Conservation (phyloP, 1,140 invertebrate species). For the Sminthurinus signatus region DNA sequence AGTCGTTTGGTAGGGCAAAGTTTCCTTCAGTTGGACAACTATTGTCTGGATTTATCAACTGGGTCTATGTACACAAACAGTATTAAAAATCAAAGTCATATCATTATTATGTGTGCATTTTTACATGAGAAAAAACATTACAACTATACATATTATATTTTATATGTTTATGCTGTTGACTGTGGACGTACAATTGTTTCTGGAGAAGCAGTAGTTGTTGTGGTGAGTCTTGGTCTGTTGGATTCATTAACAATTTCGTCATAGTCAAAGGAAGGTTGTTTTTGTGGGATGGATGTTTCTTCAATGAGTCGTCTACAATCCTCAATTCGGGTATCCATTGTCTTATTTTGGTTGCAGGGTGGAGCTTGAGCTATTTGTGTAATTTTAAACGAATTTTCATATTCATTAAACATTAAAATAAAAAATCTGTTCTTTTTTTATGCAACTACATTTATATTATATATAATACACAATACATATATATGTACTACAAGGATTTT, state of each 20-base stretch:
- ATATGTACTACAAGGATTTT: not conserved
- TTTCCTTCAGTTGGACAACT: constrained; percentile 17
- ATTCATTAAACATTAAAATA: not conserved
- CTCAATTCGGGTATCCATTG: not conserved
- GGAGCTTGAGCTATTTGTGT: constrained; percentile 13
- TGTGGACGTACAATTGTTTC: not conserved
- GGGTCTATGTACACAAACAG: not conserved
- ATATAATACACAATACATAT: not conserved
- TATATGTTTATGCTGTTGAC: not conserved
- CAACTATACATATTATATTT: not conserved
- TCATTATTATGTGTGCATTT: not conserved
- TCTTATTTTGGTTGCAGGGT: constrained; percentile 13
- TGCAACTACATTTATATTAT: not conserved
- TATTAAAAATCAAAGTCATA: not conserved
- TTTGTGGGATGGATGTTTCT: not conserved
- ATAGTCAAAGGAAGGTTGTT: not conserved
- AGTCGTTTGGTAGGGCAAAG: constrained; percentile 21
- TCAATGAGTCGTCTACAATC: not conserved
- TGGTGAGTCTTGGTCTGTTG: not conserved
- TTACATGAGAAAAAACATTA: not conserved
- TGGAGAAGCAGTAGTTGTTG: not conserved
- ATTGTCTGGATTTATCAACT: constrained; percentile 25
- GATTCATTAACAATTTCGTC: not conserved
- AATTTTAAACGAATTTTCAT: not conserved
- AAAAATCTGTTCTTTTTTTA: not conserved